A percentile compares a stretch with the other conserved stretches of the same genome.
phyloP scores from a whole-genome alignment of 2,113 vertebrate species.

The Cygnus buccinator region DNA sequence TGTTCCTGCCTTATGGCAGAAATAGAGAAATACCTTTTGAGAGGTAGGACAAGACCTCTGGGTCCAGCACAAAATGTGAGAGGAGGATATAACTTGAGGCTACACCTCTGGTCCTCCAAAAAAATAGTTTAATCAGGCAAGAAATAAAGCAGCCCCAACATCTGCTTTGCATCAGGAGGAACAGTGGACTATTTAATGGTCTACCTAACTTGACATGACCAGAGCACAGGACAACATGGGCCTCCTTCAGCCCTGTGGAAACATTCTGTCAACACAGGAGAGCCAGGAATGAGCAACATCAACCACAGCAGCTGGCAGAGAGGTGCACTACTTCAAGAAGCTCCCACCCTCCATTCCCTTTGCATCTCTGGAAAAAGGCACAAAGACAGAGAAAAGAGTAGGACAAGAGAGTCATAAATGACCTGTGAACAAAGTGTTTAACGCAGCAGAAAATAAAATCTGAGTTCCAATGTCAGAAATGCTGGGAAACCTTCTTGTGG shows the following conservation, averaged over 20 bases:
- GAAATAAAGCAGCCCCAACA: background rate
- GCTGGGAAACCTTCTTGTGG: background rate
- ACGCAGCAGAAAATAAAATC: background rate
- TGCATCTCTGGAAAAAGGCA: background rate
- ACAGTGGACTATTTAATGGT: background rate
- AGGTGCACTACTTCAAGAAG: background rate
- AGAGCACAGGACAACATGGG: background rate
- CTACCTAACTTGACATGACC: background rate
- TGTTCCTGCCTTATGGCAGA: background rate
- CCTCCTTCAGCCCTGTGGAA: background rate
- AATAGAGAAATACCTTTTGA: background rate
- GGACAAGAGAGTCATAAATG: background rate
- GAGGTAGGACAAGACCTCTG: background rate
- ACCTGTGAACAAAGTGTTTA: background rate
- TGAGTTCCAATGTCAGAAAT: background rate
- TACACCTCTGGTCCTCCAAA: background rate
- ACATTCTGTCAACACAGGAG: background rate
- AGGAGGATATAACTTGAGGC: background rate
- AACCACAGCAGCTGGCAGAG: background rate
- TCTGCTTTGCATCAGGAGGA: background rate
- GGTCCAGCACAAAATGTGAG: background rate
- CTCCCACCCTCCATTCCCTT: background rate
- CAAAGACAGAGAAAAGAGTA: background rate
- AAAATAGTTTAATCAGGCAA: background rate
- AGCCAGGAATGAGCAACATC: fast-evolving